A percentile compares a stretch with the other conserved stretches of the same genome.
Conservation (phyloP, 2,797 vertebrate species). For the Rhinophrynus dorsalis region DNA sequence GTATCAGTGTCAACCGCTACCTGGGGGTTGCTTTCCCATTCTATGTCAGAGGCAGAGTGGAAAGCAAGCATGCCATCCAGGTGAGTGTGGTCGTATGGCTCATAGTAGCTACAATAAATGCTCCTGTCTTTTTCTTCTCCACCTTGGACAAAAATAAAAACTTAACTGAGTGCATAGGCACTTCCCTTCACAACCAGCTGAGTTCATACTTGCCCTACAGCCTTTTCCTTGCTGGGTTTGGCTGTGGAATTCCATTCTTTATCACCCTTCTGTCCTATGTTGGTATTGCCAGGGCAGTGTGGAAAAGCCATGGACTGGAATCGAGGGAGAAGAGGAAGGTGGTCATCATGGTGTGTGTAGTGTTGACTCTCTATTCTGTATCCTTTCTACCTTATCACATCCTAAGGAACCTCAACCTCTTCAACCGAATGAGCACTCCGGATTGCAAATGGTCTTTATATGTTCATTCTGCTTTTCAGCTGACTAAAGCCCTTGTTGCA, state of each 20-base stretch:
- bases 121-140: constrained; percentile 70
- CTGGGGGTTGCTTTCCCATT: constrained; percentile 75
- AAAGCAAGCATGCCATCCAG: constrained; percentile 62
- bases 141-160: fast-evolving
- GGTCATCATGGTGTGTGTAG: constrained; percentile 62
- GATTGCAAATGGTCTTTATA: fast-evolving
- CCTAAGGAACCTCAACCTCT: constrained; percentile 59
- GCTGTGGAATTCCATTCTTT: constrained; percentile 75
- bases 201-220: constrained; percentile 61
- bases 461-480: constrained; percentile 64
- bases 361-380: constrained; percentile 68
- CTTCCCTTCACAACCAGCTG: fast-evolving
- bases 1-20: constrained; percentile 79
- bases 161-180: constrained; percentile 56
- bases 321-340: constrained; percentile 69
- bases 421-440: neutral
- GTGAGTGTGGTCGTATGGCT: constrained; percentile 65
- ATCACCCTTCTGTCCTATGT: constrained; percentile 71
- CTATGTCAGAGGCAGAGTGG: constrained; percentile 61
- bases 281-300: constrained; percentile 63
- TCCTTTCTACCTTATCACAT: constrained; percentile 79
- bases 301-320: constrained; percentile 64
- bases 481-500: constrained; percentile 69
- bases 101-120: constrained; percentile 60
- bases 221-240: constrained; percentile 61